Evolutionary conservation across 2,888 invertebrate species (phyloP).

Genomic region (Heliothis peltigera): DNA sequence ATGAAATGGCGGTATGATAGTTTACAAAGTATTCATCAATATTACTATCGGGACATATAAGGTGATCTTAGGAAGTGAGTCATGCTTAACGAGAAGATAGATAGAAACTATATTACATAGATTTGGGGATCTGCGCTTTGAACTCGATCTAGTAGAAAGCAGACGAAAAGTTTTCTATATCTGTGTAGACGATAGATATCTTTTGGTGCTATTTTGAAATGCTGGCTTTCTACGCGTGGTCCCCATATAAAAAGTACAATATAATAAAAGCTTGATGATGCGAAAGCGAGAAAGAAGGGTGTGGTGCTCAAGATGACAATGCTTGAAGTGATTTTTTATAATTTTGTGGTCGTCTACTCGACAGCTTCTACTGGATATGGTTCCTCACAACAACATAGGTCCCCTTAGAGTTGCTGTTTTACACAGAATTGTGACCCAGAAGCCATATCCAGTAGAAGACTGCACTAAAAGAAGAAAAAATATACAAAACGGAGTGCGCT

Average conservation of each 20-base stretch:
- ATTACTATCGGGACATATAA: not conserved
- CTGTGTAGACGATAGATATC: too few species aligned
- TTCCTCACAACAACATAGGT: too few species aligned
- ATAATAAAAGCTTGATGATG: slow-evolving; percentile 43
- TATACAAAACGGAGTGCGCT: slow-evolving; percentile 33
- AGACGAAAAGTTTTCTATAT: too few species aligned
- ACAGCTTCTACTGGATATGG: slow-evolving; percentile 17
- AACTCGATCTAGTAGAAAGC: not conserved
- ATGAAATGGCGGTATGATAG: slow-evolving; percentile 39
- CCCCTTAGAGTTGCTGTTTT: too few species aligned
- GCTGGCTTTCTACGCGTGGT: too few species aligned
- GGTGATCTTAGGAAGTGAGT: not conserved
- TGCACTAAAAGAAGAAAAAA: slow-evolving; percentile 8
- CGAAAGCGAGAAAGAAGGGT: slow-evolving; percentile 16
- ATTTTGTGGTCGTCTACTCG: not conserved
- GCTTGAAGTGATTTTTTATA: not conserved
- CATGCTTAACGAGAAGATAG: slow-evolving; percentile 28
- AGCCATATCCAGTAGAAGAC: slow-evolving; percentile 15
- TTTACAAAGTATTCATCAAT: slow-evolving; percentile 5
- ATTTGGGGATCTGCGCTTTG: not conserved
- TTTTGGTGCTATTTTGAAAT: too few species aligned
- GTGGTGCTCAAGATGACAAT: slow-evolving; percentile 23
- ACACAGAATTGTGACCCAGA: too few species aligned
- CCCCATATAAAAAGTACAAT: not conserved
- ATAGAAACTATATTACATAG: not conserved